phyloP scores from a whole-genome alignment of 2,888 invertebrate genomes.

The Phengaris arion region DNA sequence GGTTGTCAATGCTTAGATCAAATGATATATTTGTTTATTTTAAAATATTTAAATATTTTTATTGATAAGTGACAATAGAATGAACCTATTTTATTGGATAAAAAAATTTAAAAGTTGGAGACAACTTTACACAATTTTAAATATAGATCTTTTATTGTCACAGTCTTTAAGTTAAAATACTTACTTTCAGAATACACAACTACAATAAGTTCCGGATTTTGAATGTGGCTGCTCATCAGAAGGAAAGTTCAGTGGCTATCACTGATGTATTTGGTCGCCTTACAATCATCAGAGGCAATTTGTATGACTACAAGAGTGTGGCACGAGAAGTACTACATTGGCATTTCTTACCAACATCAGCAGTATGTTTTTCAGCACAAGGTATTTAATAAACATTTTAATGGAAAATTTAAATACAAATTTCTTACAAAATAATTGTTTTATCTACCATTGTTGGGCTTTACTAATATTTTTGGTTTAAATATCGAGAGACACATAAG shows the following conservation, averaged over 20 bases:
- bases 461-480: no score
- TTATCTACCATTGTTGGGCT: no score
- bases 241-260: conserved; percentile 56
- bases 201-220: conserved; percentile 56
- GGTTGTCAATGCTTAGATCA: no score
- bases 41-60: no score
- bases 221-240: conserved; percentile 62
- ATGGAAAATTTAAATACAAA: no score
- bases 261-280: conserved; percentile 66
- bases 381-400: conserved; percentile 45
- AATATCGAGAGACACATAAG: no score
- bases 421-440: no score
- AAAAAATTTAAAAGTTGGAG: no score
- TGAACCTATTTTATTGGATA: no score
- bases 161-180: not conserved
- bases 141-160: not conserved
- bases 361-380: conserved; percentile 62
- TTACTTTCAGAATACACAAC: conserved; percentile 55
- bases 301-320: conserved; percentile 52
- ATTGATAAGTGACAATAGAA: no score
- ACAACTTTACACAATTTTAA: no score
- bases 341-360: conserved; percentile 67
- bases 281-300: conserved; percentile 58
- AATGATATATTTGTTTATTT: no score
- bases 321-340: conserved; percentile 68